Percentiles rank a stretch among this genome's conserved stretches.
Evolutionary conservation across 2,888 invertebrate species (phyloP).

Genomic region (Acanthoscelides obtectus): DNA sequence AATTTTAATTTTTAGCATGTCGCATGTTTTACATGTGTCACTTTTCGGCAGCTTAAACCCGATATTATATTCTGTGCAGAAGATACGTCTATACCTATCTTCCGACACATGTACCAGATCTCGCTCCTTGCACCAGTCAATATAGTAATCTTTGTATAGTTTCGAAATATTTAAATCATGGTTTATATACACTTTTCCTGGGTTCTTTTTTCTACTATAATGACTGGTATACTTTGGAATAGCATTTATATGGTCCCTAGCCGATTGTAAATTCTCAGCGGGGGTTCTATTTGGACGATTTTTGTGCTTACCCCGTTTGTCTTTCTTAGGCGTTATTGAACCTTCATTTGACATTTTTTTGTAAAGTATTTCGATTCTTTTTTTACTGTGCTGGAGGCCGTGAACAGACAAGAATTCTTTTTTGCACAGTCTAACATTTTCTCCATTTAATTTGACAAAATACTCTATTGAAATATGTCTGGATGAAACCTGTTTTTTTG

Average conservation of each 20-base stretch:
- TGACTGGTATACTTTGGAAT: slow-evolving; percentile 8
- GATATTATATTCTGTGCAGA: slow-evolving; percentile 19
- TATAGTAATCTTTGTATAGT: too few relatives aligned
- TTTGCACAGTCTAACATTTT: slow-evolving; percentile 9
- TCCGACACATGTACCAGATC: too few relatives aligned
- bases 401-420: too few relatives aligned
- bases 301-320: too few relatives aligned
- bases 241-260: neutral
- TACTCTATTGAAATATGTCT: slow-evolving; percentile 10
- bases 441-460: slow-evolving; percentile 13
- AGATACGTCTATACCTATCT: slow-evolving; percentile 8
- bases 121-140: too few relatives aligned
- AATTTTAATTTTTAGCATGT: slow-evolving; percentile 13
- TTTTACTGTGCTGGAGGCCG: slow-evolving; percentile 7
- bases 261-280: neutral
- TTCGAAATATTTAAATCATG: slow-evolving; percentile 10
- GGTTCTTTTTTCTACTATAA: slow-evolving; percentile 17
- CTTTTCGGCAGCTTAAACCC: slow-evolving; percentile 22
- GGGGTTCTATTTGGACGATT: too few relatives aligned
- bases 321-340: too few relatives aligned
- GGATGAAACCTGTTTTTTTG: slow-evolving; percentile 9
- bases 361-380: too few relatives aligned
- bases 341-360: too few relatives aligned
- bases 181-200: slow-evolving; percentile 16
- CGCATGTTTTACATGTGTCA: slow-evolving; percentile 21